Percentiles rank a stretch among this genome's conserved stretches.
Evolutionary conservation across 2,888 invertebrate species (phyloP).

Genomic region (Zygaena filipendulae): DNA sequence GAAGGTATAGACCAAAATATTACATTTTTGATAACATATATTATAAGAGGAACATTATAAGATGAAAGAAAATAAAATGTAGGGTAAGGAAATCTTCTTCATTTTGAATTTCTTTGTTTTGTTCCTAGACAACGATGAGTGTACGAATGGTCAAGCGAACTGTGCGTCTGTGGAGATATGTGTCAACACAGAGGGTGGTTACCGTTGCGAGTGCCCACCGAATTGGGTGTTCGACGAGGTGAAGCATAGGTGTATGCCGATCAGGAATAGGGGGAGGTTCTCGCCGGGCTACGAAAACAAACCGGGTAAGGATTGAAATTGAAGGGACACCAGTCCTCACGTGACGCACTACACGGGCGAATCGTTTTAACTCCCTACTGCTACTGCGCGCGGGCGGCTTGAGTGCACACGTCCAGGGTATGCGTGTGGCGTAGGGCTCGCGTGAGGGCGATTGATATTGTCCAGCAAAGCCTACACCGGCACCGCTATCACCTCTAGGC

Average conservation of each 20-base stretch:
- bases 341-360: not conserved
- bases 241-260: conserved; percentile 43
- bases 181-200: conserved; percentile 83
- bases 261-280: conserved; percentile 26
- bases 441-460: no score
- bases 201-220: conserved; percentile 70
- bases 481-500: no score
- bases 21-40: no score
- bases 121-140: conserved; percentile 83
- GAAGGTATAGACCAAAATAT: no score
- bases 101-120: conserved; percentile 6
- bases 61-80: no score
- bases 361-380: not conserved
- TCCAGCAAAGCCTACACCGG: no score
- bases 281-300: conserved; percentile 47
- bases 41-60: no score
- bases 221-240: conserved; percentile 43
- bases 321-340: not conserved
- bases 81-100: no score
- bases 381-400: no score
- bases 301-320: conserved; percentile 29
- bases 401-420: no score
- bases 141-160: conserved; percentile 64
- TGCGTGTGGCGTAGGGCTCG: no score
- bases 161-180: conserved; percentile 66